These are phyloP conservation scores for Pelodiscus sinensis DNA, from an alignment of 2,113 vertebrate genomes.

Conservation along the genomic window DNA sequence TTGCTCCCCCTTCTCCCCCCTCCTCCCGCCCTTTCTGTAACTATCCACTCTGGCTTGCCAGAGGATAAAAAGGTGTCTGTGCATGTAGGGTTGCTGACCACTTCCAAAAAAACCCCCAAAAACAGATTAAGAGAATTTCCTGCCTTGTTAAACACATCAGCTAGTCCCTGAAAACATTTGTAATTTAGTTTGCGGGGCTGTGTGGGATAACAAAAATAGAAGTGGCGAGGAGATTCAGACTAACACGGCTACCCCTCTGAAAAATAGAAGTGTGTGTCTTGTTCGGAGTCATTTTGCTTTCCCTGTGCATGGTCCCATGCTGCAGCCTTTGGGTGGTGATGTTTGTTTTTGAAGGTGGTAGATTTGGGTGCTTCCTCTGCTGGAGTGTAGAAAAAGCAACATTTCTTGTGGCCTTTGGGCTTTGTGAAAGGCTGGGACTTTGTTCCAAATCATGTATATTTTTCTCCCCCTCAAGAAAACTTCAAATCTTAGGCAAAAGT, in stretches of 20 bases:
- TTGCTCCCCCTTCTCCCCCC: not conserved
- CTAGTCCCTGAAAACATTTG: not conserved
- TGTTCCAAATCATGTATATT: not conserved
- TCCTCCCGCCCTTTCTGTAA: not conserved
- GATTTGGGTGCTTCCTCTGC: not conserved
- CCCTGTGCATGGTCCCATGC: not conserved
- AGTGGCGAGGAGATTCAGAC: no score
- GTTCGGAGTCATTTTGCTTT: not conserved
- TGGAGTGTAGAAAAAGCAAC: not conserved
- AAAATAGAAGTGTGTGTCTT: not conserved
- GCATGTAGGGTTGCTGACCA: not conserved
- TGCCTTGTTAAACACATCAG: not conserved
- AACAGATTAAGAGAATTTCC: not conserved
- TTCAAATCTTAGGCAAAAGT: not conserved
- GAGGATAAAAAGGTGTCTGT: not conserved
- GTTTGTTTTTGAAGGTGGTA: not conserved
- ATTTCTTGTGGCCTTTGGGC: not conserved
- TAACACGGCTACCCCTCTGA: no score
- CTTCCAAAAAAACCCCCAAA: not conserved
- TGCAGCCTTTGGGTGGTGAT: not conserved
- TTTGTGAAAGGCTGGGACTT: conserved; percentile 22
- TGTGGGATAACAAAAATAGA: not conserved
- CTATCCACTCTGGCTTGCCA: not conserved
- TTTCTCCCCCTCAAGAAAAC: not conserved
- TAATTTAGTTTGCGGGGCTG: not conserved